Base-by-base conservation (phyloP, 2,797 vertebrate genomes). In the Lagodon rhomboides region DNA sequence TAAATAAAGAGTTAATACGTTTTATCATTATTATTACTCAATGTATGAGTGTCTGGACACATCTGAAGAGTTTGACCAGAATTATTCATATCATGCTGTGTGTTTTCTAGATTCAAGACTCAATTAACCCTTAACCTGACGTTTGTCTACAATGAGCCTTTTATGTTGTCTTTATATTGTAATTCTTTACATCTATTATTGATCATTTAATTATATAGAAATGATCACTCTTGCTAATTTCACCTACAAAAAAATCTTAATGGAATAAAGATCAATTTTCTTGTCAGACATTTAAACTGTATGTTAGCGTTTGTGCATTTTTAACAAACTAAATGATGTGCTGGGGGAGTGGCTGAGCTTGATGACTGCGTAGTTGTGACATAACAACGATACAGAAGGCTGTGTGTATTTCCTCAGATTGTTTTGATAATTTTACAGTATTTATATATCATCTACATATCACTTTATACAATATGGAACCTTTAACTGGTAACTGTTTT, bases 1-100 rank as follows among this genome's bases (percentile, higher is more conserved):
- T 69, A 92, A 85, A 90, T 46, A 77, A 60, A 73, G 4, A 74
- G 60, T 25, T 2, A 6, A 11, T 50, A 76, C 43, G 2, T 0
- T 5, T 51, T 15, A 4, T 34, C 30, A 17, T 27, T n/a, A 41
- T 16, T 27, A 25, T 50, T 17, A 7, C 41, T 38, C 23, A 46
- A 30, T 25, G 41, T 41, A 9, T 34, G 54, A 55, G 38, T 47
- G 23, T 59, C 10, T 20, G 34, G 10, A 0, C 34, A 56, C 1
- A 49, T 34, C 25, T 41, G 41, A 46, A 30, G 12, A 2, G 27
- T 27, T 25, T 34, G 10, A 43, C 5, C 11, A 25, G 18, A 59
- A 50, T 10, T 53, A 51, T 34, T 59, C 25, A 68, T 22, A 27
- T 12, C 11, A 22, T 7, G 22, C n/a, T 68, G 5, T 18, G 17